Conservation (phyloP, 2,888 invertebrate genomes). For the Zhuqinia jingwanae region DNA sequence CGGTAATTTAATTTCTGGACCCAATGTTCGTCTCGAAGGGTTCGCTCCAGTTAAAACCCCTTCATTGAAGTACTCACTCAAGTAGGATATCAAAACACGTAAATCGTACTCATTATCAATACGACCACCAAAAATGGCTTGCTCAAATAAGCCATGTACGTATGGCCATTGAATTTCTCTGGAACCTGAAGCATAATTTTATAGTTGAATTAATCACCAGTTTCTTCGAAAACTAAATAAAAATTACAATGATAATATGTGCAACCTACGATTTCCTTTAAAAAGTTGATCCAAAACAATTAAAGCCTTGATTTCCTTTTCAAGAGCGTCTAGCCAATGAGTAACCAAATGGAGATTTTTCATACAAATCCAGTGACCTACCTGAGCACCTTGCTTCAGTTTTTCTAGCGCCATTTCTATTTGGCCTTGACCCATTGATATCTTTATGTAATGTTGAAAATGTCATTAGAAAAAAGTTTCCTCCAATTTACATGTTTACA, state of each 20-base stretch:
- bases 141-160: slow-evolving; percentile 88
- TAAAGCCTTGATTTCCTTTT: slow-evolving; percentile 84
- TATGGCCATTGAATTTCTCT: slow-evolving; percentile 86
- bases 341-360: slow-evolving; percentile 91
- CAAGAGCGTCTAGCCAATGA: slow-evolving; percentile 86
- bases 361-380: slow-evolving; percentile 89
- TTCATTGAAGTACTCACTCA: slow-evolving; percentile 84
- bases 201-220: too few species aligned
- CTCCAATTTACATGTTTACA: too few species aligned
- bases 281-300: slow-evolving; percentile 83
- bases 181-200: too few species aligned
- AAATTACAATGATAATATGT: slow-evolving; percentile 71
- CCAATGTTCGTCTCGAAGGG: slow-evolving; percentile 84
- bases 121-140: slow-evolving; percentile 92
- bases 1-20: slow-evolving; percentile 80
- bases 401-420: slow-evolving; percentile 85
- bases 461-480: too few species aligned
- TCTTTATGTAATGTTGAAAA: slow-evolving; percentile 81
- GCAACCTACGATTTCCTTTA: slow-evolving; percentile 80
- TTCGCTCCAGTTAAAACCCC: slow-evolving; percentile 83
- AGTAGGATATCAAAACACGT: slow-evolving; percentile 86
- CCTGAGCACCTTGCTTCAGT: slow-evolving; percentile 84
- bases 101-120: slow-evolving; percentile 90
- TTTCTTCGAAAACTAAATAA: too few species aligned
- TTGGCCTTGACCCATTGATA: slow-evolving; percentile 92